Conservation (phyloP, 2,888 invertebrate species). For the Zygogramma bicolorata region DNA sequence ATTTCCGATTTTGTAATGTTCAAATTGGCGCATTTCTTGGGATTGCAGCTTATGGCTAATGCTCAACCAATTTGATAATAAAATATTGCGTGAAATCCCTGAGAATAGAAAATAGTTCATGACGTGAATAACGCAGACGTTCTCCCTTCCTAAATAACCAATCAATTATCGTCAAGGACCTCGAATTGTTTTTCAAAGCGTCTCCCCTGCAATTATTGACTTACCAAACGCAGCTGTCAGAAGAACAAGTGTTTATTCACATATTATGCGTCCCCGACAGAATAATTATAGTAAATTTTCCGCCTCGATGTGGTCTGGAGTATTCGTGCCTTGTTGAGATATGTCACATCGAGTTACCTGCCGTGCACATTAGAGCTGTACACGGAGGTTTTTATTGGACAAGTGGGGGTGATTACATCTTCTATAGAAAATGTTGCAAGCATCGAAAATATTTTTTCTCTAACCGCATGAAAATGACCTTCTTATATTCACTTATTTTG, state of each 20-base stretch:
- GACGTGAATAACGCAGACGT: neutral
- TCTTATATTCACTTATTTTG: too few relatives aligned
- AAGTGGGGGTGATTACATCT: neutral
- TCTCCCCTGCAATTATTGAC: constrained; percentile 47
- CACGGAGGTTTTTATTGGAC: neutral
- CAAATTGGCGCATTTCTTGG: too few relatives aligned
- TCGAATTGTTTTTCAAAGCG: neutral
- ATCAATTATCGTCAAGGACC: constrained; percentile 3
- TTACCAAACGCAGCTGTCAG: constrained; percentile 44
- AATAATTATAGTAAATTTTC: constrained; percentile 50
- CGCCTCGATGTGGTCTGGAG: constrained; percentile 42
- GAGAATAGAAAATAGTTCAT: too few relatives aligned
- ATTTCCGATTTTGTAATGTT: too few relatives aligned
- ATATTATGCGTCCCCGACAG: constrained; percentile 43
- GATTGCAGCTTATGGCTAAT: too few relatives aligned
- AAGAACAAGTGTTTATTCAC: constrained; percentile 49
- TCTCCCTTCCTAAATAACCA: neutral
- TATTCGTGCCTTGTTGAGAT: constrained; percentile 37
- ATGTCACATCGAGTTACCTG: constrained; percentile 29
- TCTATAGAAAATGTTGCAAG: too few relatives aligned
- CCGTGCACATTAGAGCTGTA: neutral
- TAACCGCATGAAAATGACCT: too few relatives aligned
- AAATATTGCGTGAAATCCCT: too few relatives aligned
- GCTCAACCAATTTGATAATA: too few relatives aligned
- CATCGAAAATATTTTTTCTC: too few relatives aligned